Evolutionary conservation across 2,797 vertebrate species (phyloP).

Genomic region (Gymnocypris eckloni): DNA sequence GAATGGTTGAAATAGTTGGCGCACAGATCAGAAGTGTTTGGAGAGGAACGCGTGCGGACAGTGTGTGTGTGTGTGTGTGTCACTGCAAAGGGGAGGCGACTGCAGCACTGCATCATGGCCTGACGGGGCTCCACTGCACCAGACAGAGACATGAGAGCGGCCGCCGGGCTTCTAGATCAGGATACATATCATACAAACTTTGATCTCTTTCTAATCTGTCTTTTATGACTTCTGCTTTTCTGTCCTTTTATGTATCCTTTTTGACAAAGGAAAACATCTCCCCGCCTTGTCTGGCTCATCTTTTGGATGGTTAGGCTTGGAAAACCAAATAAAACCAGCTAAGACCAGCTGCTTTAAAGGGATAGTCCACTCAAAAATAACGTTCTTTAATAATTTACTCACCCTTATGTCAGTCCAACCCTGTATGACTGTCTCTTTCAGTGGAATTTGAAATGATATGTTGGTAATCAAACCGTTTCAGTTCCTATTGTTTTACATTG

Average conservation of each 20-base stretch:
- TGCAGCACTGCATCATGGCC: constrained; percentile 71
- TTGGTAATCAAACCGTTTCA: not conserved
- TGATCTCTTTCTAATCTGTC: not conserved
- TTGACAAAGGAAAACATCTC: not conserved
- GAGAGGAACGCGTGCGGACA: constrained; percentile 36
- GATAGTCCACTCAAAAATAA: not conserved
- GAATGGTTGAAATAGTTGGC: constrained; percentile 20
- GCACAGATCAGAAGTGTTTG: constrained; percentile 13
- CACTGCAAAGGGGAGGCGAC: constrained; percentile 77
- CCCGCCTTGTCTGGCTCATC: not conserved
- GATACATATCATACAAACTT: not conserved
- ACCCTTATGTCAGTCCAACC: not conserved
- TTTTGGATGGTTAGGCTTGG: not conserved
- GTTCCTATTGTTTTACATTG: not conserved
- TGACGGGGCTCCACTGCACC: constrained; percentile 67
- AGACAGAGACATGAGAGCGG: not conserved
- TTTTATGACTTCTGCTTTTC: not conserved
- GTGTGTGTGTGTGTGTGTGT: constrained; percentile 64
- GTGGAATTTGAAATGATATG: not conserved
- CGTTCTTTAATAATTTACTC: not conserved
- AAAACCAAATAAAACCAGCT: not conserved
- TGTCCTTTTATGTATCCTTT: not conserved
- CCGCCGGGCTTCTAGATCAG: constrained; percentile 29
- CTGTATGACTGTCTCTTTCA: not conserved
- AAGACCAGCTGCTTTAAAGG: not conserved